phyloP scores from a whole-genome alignment of 2,888 invertebrate genomes.

The Pinctada fucata region DNA sequence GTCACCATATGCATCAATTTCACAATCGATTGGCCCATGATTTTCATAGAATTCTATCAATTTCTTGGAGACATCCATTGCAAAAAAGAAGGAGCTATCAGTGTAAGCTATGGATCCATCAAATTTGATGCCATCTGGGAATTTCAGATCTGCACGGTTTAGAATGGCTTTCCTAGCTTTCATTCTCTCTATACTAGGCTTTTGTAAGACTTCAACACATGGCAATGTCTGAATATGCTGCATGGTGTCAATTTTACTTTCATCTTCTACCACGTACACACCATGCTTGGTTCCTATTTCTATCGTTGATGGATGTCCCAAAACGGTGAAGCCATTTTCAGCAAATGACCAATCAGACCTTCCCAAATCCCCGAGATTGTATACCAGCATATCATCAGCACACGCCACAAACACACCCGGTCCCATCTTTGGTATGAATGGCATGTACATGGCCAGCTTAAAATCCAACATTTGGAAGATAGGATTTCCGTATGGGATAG shows the following conservation, averaged over 20 bases:
- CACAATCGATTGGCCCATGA: slow-evolving; percentile 73
- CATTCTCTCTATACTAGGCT: slow-evolving; percentile 76
- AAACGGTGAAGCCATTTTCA: slow-evolving; percentile 75
- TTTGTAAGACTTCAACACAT: slow-evolving; percentile 78
- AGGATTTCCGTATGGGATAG: slow-evolving; percentile 74
- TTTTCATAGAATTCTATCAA: slow-evolving; percentile 71
- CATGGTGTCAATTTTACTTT: slow-evolving; percentile 50
- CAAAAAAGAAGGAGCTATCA: slow-evolving; percentile 78
- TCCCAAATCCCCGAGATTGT: slow-evolving; percentile 55
- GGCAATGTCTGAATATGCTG: slow-evolving; percentile 59
- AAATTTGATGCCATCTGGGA: slow-evolving; percentile 54
- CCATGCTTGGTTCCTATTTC: slow-evolving; percentile 77
- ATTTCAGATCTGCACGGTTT: slow-evolving; percentile 46
- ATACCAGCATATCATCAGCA: slow-evolving; percentile 78
- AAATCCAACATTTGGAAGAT: slow-evolving; percentile 77
- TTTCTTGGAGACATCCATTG: slow-evolving; percentile 70
- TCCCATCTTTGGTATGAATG: slow-evolving; percentile 75
- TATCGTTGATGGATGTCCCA: slow-evolving; percentile 78
- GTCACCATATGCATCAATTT: slow-evolving; percentile 79
- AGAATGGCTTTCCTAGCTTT: slow-evolving; percentile 72
- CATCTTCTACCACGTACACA: slow-evolving; percentile 76
- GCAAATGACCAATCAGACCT: slow-evolving; percentile 57
- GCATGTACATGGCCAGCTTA: slow-evolving; percentile 77
- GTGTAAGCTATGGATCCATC: slow-evolving; percentile 74
- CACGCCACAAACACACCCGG: slow-evolving; percentile 77